phyloP scores from a whole-genome alignment of 2,888 invertebrate genomes.

The Drosophila parthenogenetica region DNA sequence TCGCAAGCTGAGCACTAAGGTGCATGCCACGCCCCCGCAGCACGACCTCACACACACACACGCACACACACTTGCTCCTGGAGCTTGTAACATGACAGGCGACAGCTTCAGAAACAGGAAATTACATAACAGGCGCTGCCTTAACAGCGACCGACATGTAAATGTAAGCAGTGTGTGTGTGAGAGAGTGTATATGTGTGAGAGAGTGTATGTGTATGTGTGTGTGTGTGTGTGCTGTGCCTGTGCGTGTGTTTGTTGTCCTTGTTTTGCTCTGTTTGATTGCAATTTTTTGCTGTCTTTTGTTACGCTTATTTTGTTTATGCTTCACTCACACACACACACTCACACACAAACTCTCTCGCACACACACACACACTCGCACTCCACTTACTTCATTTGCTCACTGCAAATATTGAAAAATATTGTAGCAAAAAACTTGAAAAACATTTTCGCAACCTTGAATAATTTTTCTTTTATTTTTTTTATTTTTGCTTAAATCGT shows the following conservation, averaged over 20 bases:
- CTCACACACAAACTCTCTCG: slow-evolving; percentile 16
- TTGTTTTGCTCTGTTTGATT: slow-evolving; percentile 48
- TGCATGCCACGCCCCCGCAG: slow-evolving; percentile 74
- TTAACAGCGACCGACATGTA: slow-evolving; percentile 56
- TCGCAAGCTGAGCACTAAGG: slow-evolving; percentile 36
- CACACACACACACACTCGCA: slow-evolving; percentile 15
- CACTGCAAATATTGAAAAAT: slow-evolving; percentile 35
- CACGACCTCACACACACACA: slow-evolving; percentile 30
- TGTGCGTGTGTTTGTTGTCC: slow-evolving; percentile 32
- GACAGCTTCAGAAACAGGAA: slow-evolving; percentile 78
- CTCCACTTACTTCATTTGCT: slow-evolving; percentile 49
- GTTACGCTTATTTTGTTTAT: slow-evolving; percentile 34
- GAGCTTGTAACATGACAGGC: slow-evolving; percentile 75
- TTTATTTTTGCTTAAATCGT: slow-evolving; percentile 15
- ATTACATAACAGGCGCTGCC: slow-evolving; percentile 78
- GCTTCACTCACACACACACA: slow-evolving; percentile 34
- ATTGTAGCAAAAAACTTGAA: slow-evolving; percentile 45
- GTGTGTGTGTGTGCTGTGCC: slow-evolving; percentile 20
- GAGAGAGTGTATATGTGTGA: slow-evolving; percentile 13
- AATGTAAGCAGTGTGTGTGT: slow-evolving; percentile 38
- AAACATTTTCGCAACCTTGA: slow-evolving; percentile 68
- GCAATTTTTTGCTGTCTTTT: slow-evolving; percentile 32
- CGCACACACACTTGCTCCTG: slow-evolving; percentile 31
- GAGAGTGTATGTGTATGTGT: slow-evolving; percentile 1
- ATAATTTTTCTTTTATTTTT: slow-evolving; percentile 34